These are phyloP conservation scores for Agapostemon virescens DNA, from an alignment of 2,888 invertebrate species.

Conservation along the genomic window DNA sequence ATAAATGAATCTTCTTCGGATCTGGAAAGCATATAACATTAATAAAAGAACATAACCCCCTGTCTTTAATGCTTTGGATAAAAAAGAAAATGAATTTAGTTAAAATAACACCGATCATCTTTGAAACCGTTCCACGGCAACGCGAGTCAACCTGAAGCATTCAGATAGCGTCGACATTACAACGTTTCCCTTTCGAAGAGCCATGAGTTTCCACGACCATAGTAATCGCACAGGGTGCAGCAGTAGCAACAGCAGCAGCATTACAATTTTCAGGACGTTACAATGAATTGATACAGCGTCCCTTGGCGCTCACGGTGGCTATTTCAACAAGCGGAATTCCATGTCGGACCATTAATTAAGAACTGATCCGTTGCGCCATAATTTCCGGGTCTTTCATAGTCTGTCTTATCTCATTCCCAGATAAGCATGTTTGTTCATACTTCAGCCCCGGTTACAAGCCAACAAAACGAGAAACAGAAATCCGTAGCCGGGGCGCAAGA, in stretches of 20 bases:
- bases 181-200: background rate
- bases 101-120: background rate
- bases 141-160: background rate
- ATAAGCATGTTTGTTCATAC: slow-evolving; percentile 12
- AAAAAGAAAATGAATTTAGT: background rate
- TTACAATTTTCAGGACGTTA: slow-evolving; percentile 3
- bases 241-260: background rate
- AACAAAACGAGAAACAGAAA: background rate
- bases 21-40: no score
- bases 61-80: background rate
- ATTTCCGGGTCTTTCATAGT: slow-evolving; percentile 11
- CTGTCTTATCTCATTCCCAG: slow-evolving; percentile 3
- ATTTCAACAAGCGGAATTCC: background rate
- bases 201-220: background rate
- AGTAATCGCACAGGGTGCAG: background rate
- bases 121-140: background rate
- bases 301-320: background rate
- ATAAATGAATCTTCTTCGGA: background rate
- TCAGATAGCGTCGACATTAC: background rate
- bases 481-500: background rate
- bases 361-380: slow-evolving; percentile 15
- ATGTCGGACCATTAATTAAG: slow-evolving; percentile 8
- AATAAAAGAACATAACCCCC: no score
- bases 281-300: slow-evolving; percentile 7
- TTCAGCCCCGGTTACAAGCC: background rate